These are phyloP conservation scores for Notechis scutatus DNA, from an alignment of 2,113 vertebrate species.

Conservation along the genomic window DNA sequence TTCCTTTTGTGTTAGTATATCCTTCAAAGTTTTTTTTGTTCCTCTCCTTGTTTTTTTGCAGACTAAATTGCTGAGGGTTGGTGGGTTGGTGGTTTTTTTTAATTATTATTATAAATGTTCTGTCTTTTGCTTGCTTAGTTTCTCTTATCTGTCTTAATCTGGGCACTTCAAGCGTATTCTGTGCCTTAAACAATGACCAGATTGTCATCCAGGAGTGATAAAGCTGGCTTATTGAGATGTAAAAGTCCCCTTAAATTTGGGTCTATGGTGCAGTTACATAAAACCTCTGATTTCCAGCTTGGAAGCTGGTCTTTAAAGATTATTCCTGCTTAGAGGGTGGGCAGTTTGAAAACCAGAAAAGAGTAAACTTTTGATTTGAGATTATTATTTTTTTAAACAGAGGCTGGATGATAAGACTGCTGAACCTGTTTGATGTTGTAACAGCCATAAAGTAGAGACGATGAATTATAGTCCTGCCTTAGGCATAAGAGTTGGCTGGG, in stretches of 20 bases:
- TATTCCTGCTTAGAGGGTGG: constrained; percentile 48
- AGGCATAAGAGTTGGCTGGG: too few relatives aligned
- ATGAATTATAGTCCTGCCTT: too few relatives aligned
- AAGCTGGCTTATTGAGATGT: background rate
- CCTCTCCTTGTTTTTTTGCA: constrained; percentile 17
- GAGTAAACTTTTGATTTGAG: background rate
- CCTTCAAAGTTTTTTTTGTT: background rate
- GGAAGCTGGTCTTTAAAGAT: constrained; percentile 38
- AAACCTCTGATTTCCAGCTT: constrained; percentile 19
- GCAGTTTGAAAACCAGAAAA: constrained; percentile 15
- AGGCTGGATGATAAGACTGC: background rate
- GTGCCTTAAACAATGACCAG: accelerated
- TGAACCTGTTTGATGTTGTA: background rate
- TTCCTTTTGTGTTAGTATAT: constrained; percentile 30
- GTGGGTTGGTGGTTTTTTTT: background rate
- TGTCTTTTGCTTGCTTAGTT: accelerated
- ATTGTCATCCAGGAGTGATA: background rate
- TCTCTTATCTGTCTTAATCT: accelerated
- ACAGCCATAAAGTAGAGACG: background rate
- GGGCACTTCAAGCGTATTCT: accelerated
- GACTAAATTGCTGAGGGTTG: constrained; percentile 14
- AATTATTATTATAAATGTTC: background rate
- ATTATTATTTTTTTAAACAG: background rate
- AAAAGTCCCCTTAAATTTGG: constrained; percentile 1
- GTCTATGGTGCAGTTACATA: background rate